phyloP scores from a whole-genome alignment of 2,113 vertebrate species.

The Carettochelys insculpta region DNA sequence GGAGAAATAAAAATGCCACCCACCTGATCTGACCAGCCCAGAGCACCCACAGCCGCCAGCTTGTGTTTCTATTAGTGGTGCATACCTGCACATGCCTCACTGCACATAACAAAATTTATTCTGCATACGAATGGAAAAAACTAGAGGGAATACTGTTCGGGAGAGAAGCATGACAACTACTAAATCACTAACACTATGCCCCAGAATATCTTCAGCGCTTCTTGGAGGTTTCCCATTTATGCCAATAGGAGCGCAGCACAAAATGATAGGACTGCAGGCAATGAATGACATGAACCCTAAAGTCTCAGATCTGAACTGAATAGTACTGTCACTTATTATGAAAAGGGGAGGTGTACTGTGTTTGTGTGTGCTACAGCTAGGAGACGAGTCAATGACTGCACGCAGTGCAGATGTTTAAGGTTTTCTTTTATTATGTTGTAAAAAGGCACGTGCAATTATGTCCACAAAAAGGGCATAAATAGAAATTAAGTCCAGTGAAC shows the following conservation, averaged over 20 bases:
- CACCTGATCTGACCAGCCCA: no score
- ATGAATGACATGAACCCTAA: rapidly evolving
- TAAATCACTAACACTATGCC: rapidly evolving
- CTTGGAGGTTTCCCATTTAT: rapidly evolving
- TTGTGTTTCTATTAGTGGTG: no score
- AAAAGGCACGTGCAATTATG: slow-evolving; percentile 57
- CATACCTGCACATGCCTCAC: no score
- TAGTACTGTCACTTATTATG: neutral
- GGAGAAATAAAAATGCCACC: no score
- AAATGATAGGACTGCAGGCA: neutral
- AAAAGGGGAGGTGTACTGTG: neutral
- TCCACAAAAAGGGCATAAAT: slow-evolving; percentile 56
- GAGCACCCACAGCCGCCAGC: no score
- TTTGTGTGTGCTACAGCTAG: neutral
- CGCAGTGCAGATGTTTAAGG: slow-evolving; percentile 48
- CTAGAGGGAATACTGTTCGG: no score
- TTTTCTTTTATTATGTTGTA: slow-evolving; percentile 46
- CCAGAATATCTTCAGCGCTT: rapidly evolving
- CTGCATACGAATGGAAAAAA: no score
- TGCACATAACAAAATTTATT: no score
- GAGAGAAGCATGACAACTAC: rapidly evolving
- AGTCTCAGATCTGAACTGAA: neutral
- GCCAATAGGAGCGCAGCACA: neutral
- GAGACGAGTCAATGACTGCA: neutral
- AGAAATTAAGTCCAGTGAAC: slow-evolving; percentile 40